A percentile compares a stretch with the other conserved stretches of the same genome.
phyloP scores from a whole-genome alignment of 2,888 invertebrate genomes.

The Tineola bisselliella region DNA sequence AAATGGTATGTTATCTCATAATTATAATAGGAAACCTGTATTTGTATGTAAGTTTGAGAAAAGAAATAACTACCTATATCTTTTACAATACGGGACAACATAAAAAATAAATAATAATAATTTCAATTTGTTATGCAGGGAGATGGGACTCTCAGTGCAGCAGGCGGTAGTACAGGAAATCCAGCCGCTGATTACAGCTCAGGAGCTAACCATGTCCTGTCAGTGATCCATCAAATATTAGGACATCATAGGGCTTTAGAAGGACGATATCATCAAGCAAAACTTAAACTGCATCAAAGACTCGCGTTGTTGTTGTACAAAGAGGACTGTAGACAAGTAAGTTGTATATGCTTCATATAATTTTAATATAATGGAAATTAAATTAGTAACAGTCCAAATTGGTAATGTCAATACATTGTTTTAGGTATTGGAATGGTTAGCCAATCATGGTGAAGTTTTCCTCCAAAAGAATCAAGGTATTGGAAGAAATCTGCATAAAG shows the following conservation, averaged over 20 bases:
- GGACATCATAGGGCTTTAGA: slow-evolving; percentile 94
- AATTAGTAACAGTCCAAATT: too few relatives aligned
- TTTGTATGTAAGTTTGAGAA: too few relatives aligned
- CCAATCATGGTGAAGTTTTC: slow-evolving; percentile 97
- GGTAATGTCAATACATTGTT: slow-evolving; percentile 25
- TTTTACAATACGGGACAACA: too few relatives aligned
- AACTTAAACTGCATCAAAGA: slow-evolving; percentile 94
- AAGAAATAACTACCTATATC: too few relatives aligned
- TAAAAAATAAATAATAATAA: too few relatives aligned
- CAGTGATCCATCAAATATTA: slow-evolving; percentile 95
- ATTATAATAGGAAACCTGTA: too few relatives aligned
- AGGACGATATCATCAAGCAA: slow-evolving; percentile 93
- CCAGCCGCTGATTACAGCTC: slow-evolving; percentile 96
- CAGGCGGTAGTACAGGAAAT: slow-evolving; percentile 76
- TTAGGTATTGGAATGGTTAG: slow-evolving; percentile 94
- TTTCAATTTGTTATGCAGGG: slow-evolving; percentile 25
- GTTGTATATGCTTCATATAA: background rate
- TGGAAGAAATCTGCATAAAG: slow-evolving; percentile 93
- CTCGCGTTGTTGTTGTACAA: slow-evolving; percentile 93
- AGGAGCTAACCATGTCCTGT: slow-evolving; percentile 95
- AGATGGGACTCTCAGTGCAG: slow-evolving; percentile 60
- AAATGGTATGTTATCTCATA: slow-evolving; percentile 39
- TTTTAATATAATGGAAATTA: too few relatives aligned
- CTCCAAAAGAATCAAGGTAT: slow-evolving; percentile 96
- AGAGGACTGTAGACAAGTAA: slow-evolving; percentile 95